These are phyloP conservation scores for Mormyrus iriodes DNA, from an alignment of 2,113 vertebrate genomes.

Conservation along the genomic window DNA sequence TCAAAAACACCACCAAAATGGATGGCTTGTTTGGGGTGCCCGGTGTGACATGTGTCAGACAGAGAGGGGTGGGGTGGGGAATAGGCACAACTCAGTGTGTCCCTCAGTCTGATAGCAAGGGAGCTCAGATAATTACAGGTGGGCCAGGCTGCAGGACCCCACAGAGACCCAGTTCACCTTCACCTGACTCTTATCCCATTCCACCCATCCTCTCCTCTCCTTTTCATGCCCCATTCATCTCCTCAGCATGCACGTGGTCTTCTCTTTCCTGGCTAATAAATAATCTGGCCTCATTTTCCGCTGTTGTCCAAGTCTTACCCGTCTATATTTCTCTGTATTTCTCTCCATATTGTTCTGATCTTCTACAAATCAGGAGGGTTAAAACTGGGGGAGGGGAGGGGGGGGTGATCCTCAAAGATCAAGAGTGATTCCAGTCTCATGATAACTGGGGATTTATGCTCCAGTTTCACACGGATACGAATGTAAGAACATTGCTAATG, in stretches of 20 bases:
- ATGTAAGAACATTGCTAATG: neutral
- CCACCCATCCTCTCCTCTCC: slow-evolving; percentile 23
- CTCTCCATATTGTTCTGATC: neutral
- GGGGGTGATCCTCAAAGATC: neutral
- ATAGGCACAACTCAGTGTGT: neutral
- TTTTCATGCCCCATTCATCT: slow-evolving; percentile 23
- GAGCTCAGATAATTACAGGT: neutral
- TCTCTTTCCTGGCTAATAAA: neutral
- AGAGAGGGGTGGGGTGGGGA: neutral
- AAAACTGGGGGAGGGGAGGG: neutral
- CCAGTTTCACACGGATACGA: neutral
- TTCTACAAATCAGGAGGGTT: neutral
- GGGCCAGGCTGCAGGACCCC: slow-evolving; percentile 35
- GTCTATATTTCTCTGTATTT: neutral
- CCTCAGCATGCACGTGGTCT: neutral
- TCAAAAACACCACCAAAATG: neutral
- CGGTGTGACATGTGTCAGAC: slow-evolving; percentile 12
- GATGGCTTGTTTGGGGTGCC: neutral
- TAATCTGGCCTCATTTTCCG: neutral
- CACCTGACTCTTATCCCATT: slow-evolving; percentile 31
- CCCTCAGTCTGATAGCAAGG: slow-evolving; percentile 26
- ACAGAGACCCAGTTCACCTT: slow-evolving; percentile 27
- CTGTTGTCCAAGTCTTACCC: neutral
- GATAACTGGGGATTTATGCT: neutral
- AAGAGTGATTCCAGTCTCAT: neutral